phyloP scores from a whole-genome alignment of 2,888 invertebrate species.

The Thecocarcelia acutangulata region DNA sequence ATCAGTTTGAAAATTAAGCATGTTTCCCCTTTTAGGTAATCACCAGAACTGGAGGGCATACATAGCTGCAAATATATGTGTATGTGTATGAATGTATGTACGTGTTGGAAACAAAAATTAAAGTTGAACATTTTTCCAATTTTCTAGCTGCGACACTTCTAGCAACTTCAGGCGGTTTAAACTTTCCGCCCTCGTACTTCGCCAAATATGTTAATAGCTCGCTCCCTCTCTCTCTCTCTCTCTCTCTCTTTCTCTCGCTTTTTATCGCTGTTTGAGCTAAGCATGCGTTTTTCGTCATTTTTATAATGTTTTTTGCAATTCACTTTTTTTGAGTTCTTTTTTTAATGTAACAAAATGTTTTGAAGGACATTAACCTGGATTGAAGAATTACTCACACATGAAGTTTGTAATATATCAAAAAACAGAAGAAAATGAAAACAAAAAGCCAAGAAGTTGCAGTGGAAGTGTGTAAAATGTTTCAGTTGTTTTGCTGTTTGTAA shows the following conservation, averaged over 20 bases:
- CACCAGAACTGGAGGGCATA: conserved; percentile 3
- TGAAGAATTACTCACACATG: conserved; percentile 66
- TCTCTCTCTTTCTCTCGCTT: conserved; percentile 41
- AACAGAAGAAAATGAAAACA: not conserved
- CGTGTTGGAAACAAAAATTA: not conserved
- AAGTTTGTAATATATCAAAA: conserved; percentile 23
- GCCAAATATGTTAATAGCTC: conserved; percentile 20
- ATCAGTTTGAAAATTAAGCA: not conserved
- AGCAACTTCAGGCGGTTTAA: conserved; percentile 14
- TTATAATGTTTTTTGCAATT: conserved; percentile 41
- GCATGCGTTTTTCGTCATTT: conserved; percentile 67
- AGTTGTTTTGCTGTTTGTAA: conserved; percentile 51
- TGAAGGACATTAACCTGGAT: conserved; percentile 73
- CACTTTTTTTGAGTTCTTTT: conserved; percentile 25
- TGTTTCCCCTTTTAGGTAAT: not conserved
- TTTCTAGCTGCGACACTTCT: conserved; percentile 47
- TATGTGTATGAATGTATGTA: too few species aligned
- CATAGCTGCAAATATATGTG: too few species aligned
- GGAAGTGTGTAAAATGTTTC: conserved; percentile 70
- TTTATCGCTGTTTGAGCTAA: conserved; percentile 48
- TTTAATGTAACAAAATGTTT: conserved; percentile 71
- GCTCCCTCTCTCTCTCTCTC: conserved; percentile 7
- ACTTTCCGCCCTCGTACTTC: conserved; percentile 2
- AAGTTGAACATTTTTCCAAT: conserved; percentile 6
- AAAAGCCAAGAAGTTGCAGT: conserved; percentile 61